Conservation (phyloP, 2,797 vertebrate species). For the Dallia pectoralis region DNA sequence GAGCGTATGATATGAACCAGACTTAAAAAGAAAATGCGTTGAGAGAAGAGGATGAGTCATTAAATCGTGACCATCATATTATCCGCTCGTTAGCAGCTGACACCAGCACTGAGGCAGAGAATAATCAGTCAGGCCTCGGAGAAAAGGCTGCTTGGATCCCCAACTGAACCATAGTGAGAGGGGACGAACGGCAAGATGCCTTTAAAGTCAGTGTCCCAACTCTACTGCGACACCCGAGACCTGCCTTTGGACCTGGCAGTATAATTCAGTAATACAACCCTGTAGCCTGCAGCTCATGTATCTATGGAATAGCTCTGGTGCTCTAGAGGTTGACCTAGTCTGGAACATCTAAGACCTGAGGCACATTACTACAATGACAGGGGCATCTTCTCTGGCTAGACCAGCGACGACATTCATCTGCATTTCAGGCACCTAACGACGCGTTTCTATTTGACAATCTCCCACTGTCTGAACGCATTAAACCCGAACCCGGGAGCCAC, state of each 20-base stretch:
- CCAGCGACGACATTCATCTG: neutral
- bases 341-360: neutral
- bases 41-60: neutral
- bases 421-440: neutral
- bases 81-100: constrained; percentile 9
- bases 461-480: no score
- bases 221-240: neutral
- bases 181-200: neutral
- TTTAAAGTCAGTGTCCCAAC: neutral
- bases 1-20: neutral
- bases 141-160: neutral
- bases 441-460: neutral
- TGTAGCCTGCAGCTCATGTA: neutral
- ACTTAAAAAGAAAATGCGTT: neutral
- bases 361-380: neutral
- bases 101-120: neutral
- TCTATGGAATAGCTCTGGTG: neutral
- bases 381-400: neutral
- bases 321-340: neutral
- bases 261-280: neutral
- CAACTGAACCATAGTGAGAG: neutral
- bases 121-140: neutral
- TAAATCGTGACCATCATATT: neutral
- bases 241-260: neutral
- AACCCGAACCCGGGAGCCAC: neutral